These are phyloP conservation scores for Rachycentron canadum DNA, from an alignment of 2,797 vertebrate species.

Conservation along the genomic window DNA sequence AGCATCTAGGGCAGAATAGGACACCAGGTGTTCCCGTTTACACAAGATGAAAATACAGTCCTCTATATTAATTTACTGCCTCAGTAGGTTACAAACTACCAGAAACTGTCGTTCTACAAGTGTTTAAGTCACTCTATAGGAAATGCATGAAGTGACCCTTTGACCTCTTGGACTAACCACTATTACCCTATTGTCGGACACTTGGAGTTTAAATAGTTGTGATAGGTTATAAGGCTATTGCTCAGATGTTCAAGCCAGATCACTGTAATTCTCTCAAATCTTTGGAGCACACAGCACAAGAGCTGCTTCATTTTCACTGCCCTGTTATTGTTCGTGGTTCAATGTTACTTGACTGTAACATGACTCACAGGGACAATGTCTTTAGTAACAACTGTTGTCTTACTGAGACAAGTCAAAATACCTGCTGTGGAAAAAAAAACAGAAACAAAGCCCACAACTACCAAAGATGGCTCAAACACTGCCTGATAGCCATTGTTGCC, in stretches of 20 bases:
- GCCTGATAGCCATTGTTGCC: neutral
- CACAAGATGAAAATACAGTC: conserved; percentile 2
- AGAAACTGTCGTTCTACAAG: neutral
- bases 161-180: conserved; percentile 28
- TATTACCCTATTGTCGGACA: neutral
- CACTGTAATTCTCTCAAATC: too few relatives aligned
- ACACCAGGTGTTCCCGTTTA: conserved; percentile 26
- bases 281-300: too few relatives aligned
- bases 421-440: too few relatives aligned
- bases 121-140: neutral
- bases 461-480: neutral
- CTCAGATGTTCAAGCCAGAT: too few relatives aligned
- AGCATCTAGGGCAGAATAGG: neutral
- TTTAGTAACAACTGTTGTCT: conserved; percentile 15
- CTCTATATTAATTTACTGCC: neutral
- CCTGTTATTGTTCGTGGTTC: neutral
- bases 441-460: neutral
- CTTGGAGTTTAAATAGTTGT: too few relatives aligned
- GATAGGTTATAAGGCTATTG: too few relatives aligned
- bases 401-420: neutral
- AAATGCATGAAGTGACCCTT: conserved; percentile 23
- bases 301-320: neutral
- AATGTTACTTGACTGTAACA: neutral
- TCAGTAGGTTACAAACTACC: neutral
- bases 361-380: neutral